Percentiles rank a stretch among this genome's conserved stretches.
These are phyloP conservation scores for Channallabes apus DNA, from an alignment of 2,797 vertebrate species.

Conservation along the genomic window DNA sequence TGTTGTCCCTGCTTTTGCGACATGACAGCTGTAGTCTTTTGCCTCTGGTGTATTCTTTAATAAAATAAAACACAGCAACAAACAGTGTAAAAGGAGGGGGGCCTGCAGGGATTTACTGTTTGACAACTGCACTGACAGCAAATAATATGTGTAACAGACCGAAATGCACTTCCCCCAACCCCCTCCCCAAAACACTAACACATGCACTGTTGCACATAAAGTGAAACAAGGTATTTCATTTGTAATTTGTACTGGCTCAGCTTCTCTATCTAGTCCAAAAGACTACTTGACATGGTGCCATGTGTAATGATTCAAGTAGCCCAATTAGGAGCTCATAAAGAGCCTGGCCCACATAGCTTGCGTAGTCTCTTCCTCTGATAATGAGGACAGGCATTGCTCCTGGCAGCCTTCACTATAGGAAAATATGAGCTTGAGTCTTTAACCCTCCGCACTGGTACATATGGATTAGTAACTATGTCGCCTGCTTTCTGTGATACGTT, in stretches of 20 bases:
- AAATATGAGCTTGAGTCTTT: conserved; percentile 25
- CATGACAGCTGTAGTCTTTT: conserved; percentile 44
- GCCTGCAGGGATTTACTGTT: conserved; percentile 31
- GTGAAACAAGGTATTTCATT: conserved; percentile 32
- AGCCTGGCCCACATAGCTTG: conserved; percentile 46
- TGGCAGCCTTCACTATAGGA: conserved; percentile 44
- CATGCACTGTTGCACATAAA: not conserved
- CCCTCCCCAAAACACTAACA: not conserved
- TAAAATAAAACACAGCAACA: conserved; percentile 41
- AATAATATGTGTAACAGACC: conserved; percentile 28
- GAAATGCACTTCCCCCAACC: not conserved
- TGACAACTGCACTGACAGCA: conserved; percentile 37
- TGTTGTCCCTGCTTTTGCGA: conserved; percentile 35
- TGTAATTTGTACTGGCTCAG: conserved; percentile 31
- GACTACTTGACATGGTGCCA: conserved; percentile 48
- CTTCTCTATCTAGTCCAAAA: conserved; percentile 46
- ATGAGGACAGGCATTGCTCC: conserved; percentile 50
- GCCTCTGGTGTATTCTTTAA: conserved; percentile 34
- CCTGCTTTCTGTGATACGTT: conserved; percentile 10
- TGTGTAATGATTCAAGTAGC: conserved; percentile 49
- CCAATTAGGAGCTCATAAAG: conserved; percentile 53
- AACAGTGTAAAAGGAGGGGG: conserved; percentile 21
- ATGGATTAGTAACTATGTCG: conserved; percentile 26
- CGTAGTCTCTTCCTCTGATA: conserved; percentile 37
- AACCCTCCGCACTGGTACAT: conserved; percentile 23